Conservation (phyloP, 2,888 invertebrate genomes). For the Caenorhabditis zanzibari region DNA sequence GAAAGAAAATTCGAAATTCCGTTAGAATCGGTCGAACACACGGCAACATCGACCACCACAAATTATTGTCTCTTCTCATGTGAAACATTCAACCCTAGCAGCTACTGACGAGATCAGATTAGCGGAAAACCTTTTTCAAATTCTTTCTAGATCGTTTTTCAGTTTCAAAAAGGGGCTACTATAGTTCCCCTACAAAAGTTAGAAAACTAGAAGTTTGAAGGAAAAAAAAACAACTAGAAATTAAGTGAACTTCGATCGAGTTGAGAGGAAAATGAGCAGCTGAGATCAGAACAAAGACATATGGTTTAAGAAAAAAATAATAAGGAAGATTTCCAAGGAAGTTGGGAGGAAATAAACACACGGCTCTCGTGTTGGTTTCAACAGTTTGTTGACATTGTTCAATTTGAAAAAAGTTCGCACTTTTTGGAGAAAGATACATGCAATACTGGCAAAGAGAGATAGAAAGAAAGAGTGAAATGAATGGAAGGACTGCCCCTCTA, state of each 20-base stretch:
- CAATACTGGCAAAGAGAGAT: constrained; percentile 44
- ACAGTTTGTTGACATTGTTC: constrained; percentile 56
- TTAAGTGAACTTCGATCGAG: constrained; percentile 32
- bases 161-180: neutral
- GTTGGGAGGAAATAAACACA: constrained; percentile 36
- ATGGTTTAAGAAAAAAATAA: constrained; percentile 24
- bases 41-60: constrained; percentile 32
- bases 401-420: constrained; percentile 55
- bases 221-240: constrained; percentile 35
- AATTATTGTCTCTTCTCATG: constrained; percentile 25
- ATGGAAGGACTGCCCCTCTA: constrained; percentile 14
- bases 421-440: constrained; percentile 59
- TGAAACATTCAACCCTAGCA: constrained; percentile 20
- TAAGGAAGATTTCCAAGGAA: constrained; percentile 7
- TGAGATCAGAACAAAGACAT: constrained; percentile 32
- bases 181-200: no score
- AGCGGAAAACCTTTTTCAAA: constrained; percentile 30
- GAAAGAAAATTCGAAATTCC: constrained; percentile 20
- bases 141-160: constrained; percentile 21
- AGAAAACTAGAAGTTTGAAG: neutral
- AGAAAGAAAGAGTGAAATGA: constrained; percentile 45
- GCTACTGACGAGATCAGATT: constrained; percentile 51
- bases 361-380: constrained; percentile 11
- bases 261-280: neutral
- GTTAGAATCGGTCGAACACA: constrained; percentile 53